Base-by-base conservation (phyloP, 2,113 vertebrate species). In the Anguilla rostrata region DNA sequence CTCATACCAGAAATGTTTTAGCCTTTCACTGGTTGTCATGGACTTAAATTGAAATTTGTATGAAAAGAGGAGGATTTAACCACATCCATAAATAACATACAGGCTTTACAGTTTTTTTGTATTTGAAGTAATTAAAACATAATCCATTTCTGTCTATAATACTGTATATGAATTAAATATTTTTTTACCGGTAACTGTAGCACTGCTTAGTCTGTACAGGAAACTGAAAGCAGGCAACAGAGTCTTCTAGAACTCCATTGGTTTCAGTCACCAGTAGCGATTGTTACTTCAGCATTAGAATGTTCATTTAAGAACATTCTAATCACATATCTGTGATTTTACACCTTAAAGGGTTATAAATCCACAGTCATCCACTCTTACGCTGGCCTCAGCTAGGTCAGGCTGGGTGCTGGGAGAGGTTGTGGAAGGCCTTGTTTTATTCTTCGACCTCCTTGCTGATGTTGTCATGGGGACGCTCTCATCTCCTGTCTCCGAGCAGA, bases 11-110 rank as follows among this genome's bases (percentile, higher is more conserved):
- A 75, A 66, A 83, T 88, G 53, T 39, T 83, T 78, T 16, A 60
- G 29, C 83, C 86, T 53, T 83, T 41, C 82, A 86, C 81, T 84
- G 82, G n/a, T 56, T 75, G 29, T 22, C 39, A 46, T 9, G 29
- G 5, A 39, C 40, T 56, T 86, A 46, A 81, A 83, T 53, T 87
- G 26, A 83, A 87, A 49, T 41, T 75, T 43, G 53, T 40, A 53
- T 8, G 43, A 83, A 18, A 85, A n/a, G 16, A 16, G 78, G 57
- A 56, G 46, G 57, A 57, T 75, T 87, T 84, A 78, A 71, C 66
- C 41, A 46, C 63, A 63, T 43, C 71, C 9, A 34, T 11, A 53
- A 53, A 53, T 53, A 75, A 84, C 26, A 22, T 26, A 71, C 84
- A 29, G 43, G 18, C 26, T 63, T 9, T 63, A 84, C 29, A 26